phyloP scores from a whole-genome alignment of 2,797 vertebrate species.

The Muscicapa striata region DNA sequence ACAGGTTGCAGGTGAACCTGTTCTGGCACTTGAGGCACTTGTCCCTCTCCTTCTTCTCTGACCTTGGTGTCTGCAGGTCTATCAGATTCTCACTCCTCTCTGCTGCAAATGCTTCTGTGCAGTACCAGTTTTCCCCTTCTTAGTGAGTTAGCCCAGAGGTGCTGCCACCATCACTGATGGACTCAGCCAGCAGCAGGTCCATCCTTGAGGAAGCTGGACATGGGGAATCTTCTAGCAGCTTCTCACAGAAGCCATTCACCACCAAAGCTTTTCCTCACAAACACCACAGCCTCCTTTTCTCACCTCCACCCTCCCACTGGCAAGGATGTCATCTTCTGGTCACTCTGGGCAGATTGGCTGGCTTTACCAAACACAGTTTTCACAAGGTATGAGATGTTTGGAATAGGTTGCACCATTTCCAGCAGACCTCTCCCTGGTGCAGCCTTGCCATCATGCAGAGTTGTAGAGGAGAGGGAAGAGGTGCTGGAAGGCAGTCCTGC shows the following conservation, averaged over 20 bases:
- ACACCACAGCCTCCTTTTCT: not conserved
- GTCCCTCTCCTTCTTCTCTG: not conserved
- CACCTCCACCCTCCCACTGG: rapidly evolving
- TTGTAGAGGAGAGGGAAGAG: rapidly evolving
- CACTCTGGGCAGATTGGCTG: not conserved
- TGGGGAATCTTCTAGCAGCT: not conserved
- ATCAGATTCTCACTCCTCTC: not conserved
- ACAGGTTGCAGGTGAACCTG: not conserved
- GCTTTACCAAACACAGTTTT: not conserved
- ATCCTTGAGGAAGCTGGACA: not conserved
- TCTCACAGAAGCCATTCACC: not conserved
- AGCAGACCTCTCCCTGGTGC: not conserved
- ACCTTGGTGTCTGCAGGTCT: too few relatives aligned
- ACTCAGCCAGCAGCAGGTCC: not conserved
- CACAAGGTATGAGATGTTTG: not conserved
- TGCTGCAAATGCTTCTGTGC: not conserved
- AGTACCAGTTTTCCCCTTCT: not conserved
- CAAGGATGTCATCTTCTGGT: not conserved
- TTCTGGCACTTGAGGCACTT: not conserved
- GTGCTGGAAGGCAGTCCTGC: not conserved
- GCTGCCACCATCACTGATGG: not conserved
- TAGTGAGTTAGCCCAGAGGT: not conserved
- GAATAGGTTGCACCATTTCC: not conserved
- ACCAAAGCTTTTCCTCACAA: not conserved
- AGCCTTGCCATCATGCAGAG: not conserved